phyloP scores from a whole-genome alignment of 2,797 vertebrate genomes.

The Ptychobarbus kaznakovi region DNA sequence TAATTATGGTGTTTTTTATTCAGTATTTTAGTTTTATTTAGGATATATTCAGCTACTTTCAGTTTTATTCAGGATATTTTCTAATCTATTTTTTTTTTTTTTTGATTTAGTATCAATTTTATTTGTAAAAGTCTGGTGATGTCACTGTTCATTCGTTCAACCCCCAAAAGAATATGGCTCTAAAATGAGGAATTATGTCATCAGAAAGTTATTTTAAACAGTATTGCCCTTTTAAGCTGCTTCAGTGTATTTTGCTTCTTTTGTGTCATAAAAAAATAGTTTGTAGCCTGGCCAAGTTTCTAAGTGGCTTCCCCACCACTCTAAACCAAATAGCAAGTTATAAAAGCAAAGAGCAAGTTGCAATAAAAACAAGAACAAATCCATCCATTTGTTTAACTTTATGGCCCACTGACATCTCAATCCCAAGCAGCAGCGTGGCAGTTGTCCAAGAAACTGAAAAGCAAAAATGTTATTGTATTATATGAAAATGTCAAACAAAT shows the following conservation, averaged over 20 bases:
- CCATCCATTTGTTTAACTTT: slow-evolving; percentile 14
- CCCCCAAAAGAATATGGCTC: neutral
- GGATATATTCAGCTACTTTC: too few species aligned
- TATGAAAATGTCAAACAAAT: slow-evolving; percentile 26
- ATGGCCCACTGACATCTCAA: slow-evolving; percentile 22
- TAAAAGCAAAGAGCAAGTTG: slow-evolving; percentile 29
- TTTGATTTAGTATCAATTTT: neutral
- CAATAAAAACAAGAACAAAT: slow-evolving; percentile 21
- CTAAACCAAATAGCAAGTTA: slow-evolving; percentile 3
- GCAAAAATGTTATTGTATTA: slow-evolving; percentile 5
- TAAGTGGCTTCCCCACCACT: neutral
- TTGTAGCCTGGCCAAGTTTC: neutral
- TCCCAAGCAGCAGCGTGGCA: slow-evolving; percentile 8
- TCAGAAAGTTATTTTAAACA: neutral
- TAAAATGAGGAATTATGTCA: neutral
- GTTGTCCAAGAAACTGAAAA: slow-evolving; percentile 1
- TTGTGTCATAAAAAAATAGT: neutral
- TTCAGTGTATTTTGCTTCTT: neutral
- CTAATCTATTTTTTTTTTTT: neutral
- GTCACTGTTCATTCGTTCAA: neutral
- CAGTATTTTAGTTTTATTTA: neutral
- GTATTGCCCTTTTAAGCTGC: neutral
- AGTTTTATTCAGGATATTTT: neutral
- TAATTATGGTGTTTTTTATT: neutral
- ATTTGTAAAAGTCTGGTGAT: neutral